Base-by-base conservation (phyloP, 2,888 invertebrate genomes). In the Allygus modestus region DNA sequence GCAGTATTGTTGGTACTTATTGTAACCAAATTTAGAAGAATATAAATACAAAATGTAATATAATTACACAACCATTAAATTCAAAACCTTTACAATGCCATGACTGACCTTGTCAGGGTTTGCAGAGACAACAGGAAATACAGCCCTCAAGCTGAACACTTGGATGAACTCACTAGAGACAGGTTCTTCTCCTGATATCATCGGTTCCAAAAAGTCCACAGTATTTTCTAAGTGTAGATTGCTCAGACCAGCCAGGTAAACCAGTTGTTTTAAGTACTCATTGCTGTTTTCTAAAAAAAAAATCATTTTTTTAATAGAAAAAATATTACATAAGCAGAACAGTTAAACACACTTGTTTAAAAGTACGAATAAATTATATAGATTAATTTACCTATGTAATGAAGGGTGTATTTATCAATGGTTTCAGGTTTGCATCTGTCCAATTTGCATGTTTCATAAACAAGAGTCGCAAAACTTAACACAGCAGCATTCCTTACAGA, bases 61-160 rank as follows among this genome's bases (percentile, higher is more conserved):
- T n/a, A n/a, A n/a, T n/a, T n/a, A n/a, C n/a, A n/a, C n/a, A n/a
- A n/a, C n/a, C n/a, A n/a, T n/a, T n/a, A n/a, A n/a, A n/a, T n/a
- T n/a, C n/a, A n/a, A n/a, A n/a, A n/a, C n/a, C n/a, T n/a, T n/a
- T n/a, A n/a, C n/a, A n/a, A n/a, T n/a, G n/a, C n/a, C n/a, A n/a
- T n/a, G n/a, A 65, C 43, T 41, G 37, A 73, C 73, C 20, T 73
- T 73, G 9, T 41, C 73, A 41, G 73, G 73, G 31, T 73, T 73
- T 23, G n/a, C 26, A 17, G 73, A 1, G 15, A 73, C 26, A 11
- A 73, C 26, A 15, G 73, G 73, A 23, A 73, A 73, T 12, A 73
- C 7, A 41, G 73, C 73, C 28, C 43, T 26, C 17, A 73, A 41
- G 0, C 41, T 41, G 1, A 43, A 73, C 23, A 73, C 37, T 73